Conservation (phyloP, 2,797 vertebrate genomes). For the Ciconia nigra region DNA sequence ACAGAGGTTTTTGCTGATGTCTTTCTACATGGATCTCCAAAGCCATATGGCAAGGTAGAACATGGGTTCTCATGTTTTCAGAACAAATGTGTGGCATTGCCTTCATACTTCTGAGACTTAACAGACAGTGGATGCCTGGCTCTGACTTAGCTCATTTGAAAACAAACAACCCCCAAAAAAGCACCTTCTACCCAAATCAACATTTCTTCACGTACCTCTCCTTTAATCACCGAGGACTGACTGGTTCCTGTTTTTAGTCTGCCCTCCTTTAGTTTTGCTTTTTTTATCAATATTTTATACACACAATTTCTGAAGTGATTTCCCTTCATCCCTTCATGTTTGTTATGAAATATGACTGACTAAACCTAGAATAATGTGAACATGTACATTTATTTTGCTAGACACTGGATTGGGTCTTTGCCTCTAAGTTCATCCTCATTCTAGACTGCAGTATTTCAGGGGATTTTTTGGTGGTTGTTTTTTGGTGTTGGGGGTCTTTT, state of each 20-base stretch:
- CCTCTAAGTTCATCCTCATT: background rate
- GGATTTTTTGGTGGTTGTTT: rapidly evolving
- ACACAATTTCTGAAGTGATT: background rate
- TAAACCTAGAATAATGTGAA: background rate
- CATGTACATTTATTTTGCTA: background rate
- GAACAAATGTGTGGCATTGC: background rate
- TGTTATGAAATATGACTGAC: background rate
- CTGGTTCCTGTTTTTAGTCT: background rate
- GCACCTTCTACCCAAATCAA: background rate
- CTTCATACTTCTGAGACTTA: background rate
- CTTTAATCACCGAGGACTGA: background rate
- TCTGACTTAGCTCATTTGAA: background rate
- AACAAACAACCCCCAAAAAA: background rate
- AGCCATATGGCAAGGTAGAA: background rate
- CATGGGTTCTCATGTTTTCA: background rate
- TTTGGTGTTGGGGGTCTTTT: background rate
- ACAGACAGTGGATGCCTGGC: background rate
- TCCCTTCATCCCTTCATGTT: background rate
- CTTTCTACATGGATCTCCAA: background rate
- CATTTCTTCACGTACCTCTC: background rate
- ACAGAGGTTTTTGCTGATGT: background rate
- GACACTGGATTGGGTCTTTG: background rate
- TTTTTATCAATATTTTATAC: background rate
- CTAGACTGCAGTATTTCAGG: background rate
- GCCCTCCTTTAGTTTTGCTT: background rate